Conservation (phyloP, 2,888 invertebrate species). For the Rhagium mordax region DNA sequence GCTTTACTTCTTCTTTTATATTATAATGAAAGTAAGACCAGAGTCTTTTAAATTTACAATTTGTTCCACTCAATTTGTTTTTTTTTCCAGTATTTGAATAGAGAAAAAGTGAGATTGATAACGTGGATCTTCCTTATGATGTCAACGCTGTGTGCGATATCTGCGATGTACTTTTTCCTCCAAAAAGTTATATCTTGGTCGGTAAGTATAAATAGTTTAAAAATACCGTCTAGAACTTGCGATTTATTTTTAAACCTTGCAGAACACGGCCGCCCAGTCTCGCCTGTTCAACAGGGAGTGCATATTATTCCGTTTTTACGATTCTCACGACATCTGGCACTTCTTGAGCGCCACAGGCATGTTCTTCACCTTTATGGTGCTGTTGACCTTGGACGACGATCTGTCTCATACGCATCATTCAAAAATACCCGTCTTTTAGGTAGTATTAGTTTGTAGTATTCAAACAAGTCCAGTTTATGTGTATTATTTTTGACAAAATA, state of each 20-base stretch:
- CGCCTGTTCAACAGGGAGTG: slow-evolving; percentile 82
- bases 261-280: slow-evolving; percentile 83
- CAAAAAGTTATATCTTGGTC: slow-evolving; percentile 81
- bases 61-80: too few species aligned
- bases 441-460: not conserved
- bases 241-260: slow-evolving; percentile 55
- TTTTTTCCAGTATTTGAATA: slow-evolving; percentile 73
- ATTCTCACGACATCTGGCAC: slow-evolving; percentile 91
- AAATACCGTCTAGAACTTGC: too few species aligned
- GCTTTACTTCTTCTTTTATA: slow-evolving; percentile 86
- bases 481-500: slow-evolving; percentile 3
- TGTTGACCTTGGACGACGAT: slow-evolving; percentile 87
- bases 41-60: not conserved
- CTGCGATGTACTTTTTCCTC: slow-evolving; percentile 82
- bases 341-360: slow-evolving; percentile 84
- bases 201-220: slow-evolving; percentile 67
- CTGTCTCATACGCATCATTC: slow-evolving; percentile 77
- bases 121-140: slow-evolving; percentile 78
- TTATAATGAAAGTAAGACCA: slow-evolving; percentile 82
- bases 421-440: slow-evolving; percentile 83
- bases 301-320: slow-evolving; percentile 81
- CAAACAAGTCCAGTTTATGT: not conserved
- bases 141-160: slow-evolving; percentile 78
- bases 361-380: slow-evolving; percentile 87
- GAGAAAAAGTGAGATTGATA: slow-evolving; percentile 77